phyloP scores from a whole-genome alignment of 2,113 vertebrate species.

The Panthera tigris region DNA sequence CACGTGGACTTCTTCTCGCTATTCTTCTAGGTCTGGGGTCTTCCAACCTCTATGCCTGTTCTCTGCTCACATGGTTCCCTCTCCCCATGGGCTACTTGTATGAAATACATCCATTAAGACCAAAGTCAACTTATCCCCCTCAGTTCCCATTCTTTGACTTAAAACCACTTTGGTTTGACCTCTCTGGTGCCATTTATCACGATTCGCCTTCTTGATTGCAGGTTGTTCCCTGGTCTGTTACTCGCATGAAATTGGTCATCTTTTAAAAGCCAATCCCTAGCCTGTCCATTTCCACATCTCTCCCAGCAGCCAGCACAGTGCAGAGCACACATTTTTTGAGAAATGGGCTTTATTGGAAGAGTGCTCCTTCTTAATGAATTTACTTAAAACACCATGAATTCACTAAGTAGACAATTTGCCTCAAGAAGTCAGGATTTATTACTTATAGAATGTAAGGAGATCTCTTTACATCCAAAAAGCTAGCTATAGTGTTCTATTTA shows the following conservation, averaged over 20 bases:
- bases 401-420: not conserved
- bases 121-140: not conserved
- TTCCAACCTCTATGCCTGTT: not conserved
- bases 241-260: not conserved
- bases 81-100: not conserved
- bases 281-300: not conserved
- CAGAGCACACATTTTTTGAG: not conserved
- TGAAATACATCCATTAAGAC: not conserved
- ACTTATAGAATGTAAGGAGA: not conserved
- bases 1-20: not conserved
- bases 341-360: not conserved
- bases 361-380: not conserved
- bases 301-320: not conserved
- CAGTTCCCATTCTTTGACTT: not conserved
- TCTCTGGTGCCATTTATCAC: not conserved
- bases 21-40: not conserved
- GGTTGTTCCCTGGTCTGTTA: not conserved
- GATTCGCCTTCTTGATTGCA: not conserved
- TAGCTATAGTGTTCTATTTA: no score
- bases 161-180: not conserved
- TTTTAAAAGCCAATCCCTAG: not conserved
- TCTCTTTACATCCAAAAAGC: not conserved
- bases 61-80: not conserved
- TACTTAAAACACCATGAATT: not conserved
- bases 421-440: conserved; percentile 24